A percentile compares a stretch with the other conserved stretches of the same genome.
phyloP scores from a whole-genome alignment of 1,140 invertebrate genomes.

The Neodiprion virginianus region DNA sequence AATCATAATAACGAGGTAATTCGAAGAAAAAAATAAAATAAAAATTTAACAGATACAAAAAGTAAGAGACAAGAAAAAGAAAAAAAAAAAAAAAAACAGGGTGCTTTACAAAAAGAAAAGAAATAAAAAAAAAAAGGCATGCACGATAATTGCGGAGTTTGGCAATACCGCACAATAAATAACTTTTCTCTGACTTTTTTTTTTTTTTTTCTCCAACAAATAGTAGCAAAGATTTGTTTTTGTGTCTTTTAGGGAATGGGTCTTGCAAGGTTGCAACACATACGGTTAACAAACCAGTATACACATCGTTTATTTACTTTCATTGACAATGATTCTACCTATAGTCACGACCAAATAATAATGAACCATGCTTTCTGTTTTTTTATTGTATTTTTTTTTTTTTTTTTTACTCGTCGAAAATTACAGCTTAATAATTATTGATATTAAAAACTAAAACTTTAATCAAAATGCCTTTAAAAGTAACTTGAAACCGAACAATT shows the following conservation, averaged over 20 bases:
- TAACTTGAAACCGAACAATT: constrained; percentile 49
- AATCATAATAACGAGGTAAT: constrained; percentile 28
- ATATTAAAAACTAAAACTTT: constrained; percentile 44
- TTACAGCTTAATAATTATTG: constrained; percentile 41
- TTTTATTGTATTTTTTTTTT: constrained; percentile 40
- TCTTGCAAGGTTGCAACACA: constrained; percentile 31
- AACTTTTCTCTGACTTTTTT: no score
- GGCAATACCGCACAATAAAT: no score
- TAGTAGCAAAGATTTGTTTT: no score
- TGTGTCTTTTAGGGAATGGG: not conserved
- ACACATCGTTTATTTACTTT: constrained; percentile 53
- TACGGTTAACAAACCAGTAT: constrained; percentile 51
- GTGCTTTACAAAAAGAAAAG: no score
- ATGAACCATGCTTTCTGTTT: constrained; percentile 46
- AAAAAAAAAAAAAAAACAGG: no score
- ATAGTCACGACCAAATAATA: constrained; percentile 47
- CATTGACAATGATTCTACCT: constrained; percentile 48
- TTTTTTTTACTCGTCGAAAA: constrained; percentile 33
- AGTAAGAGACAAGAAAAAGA: no score
- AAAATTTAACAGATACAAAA: not conserved
- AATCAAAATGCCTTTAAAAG: constrained; percentile 47
- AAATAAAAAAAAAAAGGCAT: constrained; percentile 19
- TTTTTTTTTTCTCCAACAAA: no score
- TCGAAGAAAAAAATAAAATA: constrained; percentile 8
- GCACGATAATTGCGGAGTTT: constrained; percentile 12